A percentile compares a stretch with the other conserved stretches of the same genome.
phyloP scores from a whole-genome alignment of 2,888 invertebrate species.

The Lobophora halterata region DNA sequence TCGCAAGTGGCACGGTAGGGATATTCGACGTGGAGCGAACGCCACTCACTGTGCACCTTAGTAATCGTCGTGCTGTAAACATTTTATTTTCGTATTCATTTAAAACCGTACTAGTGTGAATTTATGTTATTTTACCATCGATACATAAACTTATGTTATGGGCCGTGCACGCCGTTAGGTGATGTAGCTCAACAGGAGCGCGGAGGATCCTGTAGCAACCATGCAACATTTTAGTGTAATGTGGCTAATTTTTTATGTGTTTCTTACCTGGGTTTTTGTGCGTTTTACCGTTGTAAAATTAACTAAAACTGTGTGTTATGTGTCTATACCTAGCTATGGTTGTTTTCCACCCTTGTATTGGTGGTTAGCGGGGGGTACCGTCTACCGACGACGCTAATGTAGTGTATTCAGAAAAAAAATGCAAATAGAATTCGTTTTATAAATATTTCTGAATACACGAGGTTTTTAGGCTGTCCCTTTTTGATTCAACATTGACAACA shows the following conservation, averaged over 20 bases:
- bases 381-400: slow-evolving; percentile 39
- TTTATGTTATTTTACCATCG: slow-evolving; percentile 72
- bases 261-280: slow-evolving; percentile 78
- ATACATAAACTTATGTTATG: slow-evolving; percentile 66
- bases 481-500: slow-evolving; percentile 65
- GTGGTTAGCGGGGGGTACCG: slow-evolving; percentile 55
- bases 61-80: slow-evolving; percentile 79
- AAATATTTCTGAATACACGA: slow-evolving; percentile 32
- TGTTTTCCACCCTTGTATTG: slow-evolving; percentile 60
- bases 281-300: slow-evolving; percentile 70
- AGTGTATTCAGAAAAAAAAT: slow-evolving; percentile 49
- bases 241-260: slow-evolving; percentile 75
- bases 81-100: slow-evolving; percentile 75
- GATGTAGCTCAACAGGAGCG: too few relatives aligned
- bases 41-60: slow-evolving; percentile 76
- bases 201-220: too few relatives aligned
- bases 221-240: slow-evolving; percentile 74
- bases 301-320: slow-evolving; percentile 79
- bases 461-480: slow-evolving; percentile 44
- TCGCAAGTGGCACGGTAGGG: slow-evolving; percentile 42
- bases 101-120: slow-evolving; percentile 77
- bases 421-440: slow-evolving; percentile 14
- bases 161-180: slow-evolving; percentile 58
- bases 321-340: slow-evolving; percentile 75
- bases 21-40: slow-evolving; percentile 63